These are phyloP conservation scores for Vesta saturnalis DNA, from an alignment of 2,888 invertebrate species.

Conservation along the genomic window DNA sequence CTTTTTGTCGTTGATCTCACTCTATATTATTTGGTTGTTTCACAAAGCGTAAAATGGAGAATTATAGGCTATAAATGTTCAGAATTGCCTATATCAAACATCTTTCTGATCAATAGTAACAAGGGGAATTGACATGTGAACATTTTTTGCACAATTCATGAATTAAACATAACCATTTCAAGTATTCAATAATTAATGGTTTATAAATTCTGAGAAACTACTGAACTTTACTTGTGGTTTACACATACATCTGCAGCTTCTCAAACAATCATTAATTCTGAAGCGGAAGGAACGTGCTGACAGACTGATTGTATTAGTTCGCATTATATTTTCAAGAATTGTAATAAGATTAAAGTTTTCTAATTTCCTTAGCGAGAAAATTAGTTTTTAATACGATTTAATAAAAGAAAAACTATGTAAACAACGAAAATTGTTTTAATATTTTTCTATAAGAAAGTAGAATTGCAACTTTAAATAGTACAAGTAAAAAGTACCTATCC, in stretches of 20 bases:
- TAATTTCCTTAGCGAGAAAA: constrained; percentile 2
- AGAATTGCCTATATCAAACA: constrained; percentile 19
- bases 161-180: constrained; percentile 7
- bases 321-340: constrained; percentile 9
- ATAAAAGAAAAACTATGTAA: no score
- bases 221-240: constrained; percentile 18
- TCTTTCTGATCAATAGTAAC: constrained; percentile 20
- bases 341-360: constrained; percentile 13
- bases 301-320: constrained; percentile 8
- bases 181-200: constrained; percentile 21
- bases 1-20: constrained; percentile 17
- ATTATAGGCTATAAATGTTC: constrained; percentile 32
- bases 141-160: constrained; percentile 12
- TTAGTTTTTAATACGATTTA: constrained; percentile 1
- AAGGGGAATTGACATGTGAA: constrained; percentile 12
- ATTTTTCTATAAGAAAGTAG: neutral
- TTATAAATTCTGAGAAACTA: constrained; percentile 16
- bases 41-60: constrained; percentile 33
- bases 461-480: neutral
- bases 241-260: constrained; percentile 24
- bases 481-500: no score
- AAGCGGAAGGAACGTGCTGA: constrained; percentile 15
- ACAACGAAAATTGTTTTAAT: no score
- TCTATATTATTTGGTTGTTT: constrained; percentile 33
- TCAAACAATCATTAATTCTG: constrained; percentile 20